Evolutionary conservation across 2,113 vertebrate genomes (phyloP), one percentile per base, ranked within the genome.

Genomic region (Eudorcas thomsonii): DNA sequence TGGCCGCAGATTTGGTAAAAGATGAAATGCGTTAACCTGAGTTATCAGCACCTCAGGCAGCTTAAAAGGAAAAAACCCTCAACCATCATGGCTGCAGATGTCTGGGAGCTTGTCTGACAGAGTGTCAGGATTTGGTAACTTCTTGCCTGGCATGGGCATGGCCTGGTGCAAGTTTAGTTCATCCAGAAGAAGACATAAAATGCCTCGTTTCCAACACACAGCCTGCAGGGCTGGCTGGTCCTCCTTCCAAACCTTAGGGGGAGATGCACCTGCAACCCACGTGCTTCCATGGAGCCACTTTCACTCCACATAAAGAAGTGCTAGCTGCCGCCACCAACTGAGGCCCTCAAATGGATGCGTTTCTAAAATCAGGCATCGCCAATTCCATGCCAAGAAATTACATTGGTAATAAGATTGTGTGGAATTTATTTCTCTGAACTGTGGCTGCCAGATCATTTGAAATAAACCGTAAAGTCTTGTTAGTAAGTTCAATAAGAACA

Each of bases 21-120:
- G 97, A 92, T 97, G 87, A 97, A 96, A 94, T 93, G n/a, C 57
- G 36, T 92, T 98, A 81, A 93, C 91, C 57, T 88, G 98, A 97
- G 92, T 98, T 95, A 96, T 59, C 96, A 33, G 14, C 84, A 96
- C 95, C 82, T 91, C 45, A 11, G 67, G 64, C 43, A 95, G 81
- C 90, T 95, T 78, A 50, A 88, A 95, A 74, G n/a, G 10, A 36
- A 81, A 54, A 71, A 86, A 80, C 2, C 9, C 50, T 23, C 84
- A 54, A 28, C 43, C 48, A 50, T 52, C 39, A 14, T 33, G 62
- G 54, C 39, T 71, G 39, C 62, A 45, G 64, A 82, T 78, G 59
- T 90, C 71, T 48, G 4, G 5, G 36, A 86, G 36, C 12, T 15
- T 15, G 30, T 90, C 86, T 84, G 55, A 83, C 52, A 52, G 71